Percentiles rank a stretch among this genome's conserved stretches.
phyloP scores from a whole-genome alignment of 2,888 invertebrate genomes.

The Scotopteryx bipunctaria region DNA sequence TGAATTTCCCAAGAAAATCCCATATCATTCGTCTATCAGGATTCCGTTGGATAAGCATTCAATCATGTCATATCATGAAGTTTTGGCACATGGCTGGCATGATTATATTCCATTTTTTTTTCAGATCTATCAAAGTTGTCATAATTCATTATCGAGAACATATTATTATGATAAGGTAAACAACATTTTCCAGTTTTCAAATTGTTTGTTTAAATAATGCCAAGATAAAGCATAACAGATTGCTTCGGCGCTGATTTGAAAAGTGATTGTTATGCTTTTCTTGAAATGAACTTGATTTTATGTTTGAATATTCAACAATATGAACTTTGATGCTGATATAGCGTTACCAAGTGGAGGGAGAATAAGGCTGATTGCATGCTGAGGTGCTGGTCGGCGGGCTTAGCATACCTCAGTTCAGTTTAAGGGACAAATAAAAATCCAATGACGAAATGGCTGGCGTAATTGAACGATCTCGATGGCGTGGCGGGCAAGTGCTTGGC shows the following conservation, averaged over 20 bases:
- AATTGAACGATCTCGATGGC: too few relatives aligned
- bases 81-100: conserved; percentile 28
- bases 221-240: neutral
- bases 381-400: too few relatives aligned
- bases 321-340: too few relatives aligned
- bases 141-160: conserved; percentile 45
- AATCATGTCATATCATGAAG: conserved; percentile 29
- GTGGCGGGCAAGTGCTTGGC: too few relatives aligned
- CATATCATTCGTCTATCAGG: conserved; percentile 21
- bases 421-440: too few relatives aligned
- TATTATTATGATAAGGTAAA: conserved; percentile 35
- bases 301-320: neutral
- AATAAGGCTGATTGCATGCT: too few relatives aligned
- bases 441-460: too few relatives aligned
- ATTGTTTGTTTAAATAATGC: neutral
- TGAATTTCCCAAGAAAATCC: conserved; percentile 15
- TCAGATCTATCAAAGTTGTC: conserved; percentile 44
- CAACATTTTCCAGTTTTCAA: conserved; percentile 1
- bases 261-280: neutral
- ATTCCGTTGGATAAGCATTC: conserved; percentile 20
- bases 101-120: conserved; percentile 34
- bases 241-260: neutral
- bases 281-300: neutral
- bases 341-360: too few relatives aligned
- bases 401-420: too few relatives aligned